A percentile compares a stretch with the other conserved stretches of the same genome.
These are phyloP conservation scores for Heliconius himera DNA, from an alignment of 1,140 invertebrate genomes.

Conservation along the genomic window DNA sequence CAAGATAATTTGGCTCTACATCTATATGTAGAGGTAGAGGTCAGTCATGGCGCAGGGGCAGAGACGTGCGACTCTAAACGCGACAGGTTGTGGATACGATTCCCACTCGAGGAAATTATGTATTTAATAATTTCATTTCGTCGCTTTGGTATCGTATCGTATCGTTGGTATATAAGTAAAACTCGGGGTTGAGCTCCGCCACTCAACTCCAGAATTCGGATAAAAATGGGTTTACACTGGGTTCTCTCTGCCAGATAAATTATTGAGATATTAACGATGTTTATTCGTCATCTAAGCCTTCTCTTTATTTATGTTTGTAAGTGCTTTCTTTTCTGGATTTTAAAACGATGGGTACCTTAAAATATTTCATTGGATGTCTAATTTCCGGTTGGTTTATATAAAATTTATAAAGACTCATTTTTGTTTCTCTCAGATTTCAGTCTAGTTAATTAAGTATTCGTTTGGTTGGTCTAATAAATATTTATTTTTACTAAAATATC, in stretches of 20 bases:
- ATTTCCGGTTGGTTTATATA: background rate
- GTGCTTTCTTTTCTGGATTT: background rate
- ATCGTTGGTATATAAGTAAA: too few relatives aligned
- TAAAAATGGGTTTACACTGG: too few relatives aligned
- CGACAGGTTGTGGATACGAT: too few relatives aligned
- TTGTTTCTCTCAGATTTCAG: background rate
- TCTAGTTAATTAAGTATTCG: too few relatives aligned
- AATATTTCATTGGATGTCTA: background rate
- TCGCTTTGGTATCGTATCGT: too few relatives aligned
- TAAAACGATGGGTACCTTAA: background rate
- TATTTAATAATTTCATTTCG: too few relatives aligned
- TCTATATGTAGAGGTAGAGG: background rate
- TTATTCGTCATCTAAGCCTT: background rate
- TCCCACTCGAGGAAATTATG: too few relatives aligned
- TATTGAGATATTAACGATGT: background rate
- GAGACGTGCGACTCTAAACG: too few relatives aligned
- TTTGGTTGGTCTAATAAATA: background rate
- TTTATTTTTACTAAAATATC: background rate
- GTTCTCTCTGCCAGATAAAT: too few relatives aligned
- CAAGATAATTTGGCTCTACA: background rate
- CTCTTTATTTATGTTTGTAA: background rate
- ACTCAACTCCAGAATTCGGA: too few relatives aligned
- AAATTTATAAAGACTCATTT: background rate
- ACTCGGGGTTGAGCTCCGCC: too few relatives aligned
- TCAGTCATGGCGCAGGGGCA: too few relatives aligned